Conservation (phyloP, 2,113 vertebrate genomes). For the Dicerorhinus sumatrensis region DNA sequence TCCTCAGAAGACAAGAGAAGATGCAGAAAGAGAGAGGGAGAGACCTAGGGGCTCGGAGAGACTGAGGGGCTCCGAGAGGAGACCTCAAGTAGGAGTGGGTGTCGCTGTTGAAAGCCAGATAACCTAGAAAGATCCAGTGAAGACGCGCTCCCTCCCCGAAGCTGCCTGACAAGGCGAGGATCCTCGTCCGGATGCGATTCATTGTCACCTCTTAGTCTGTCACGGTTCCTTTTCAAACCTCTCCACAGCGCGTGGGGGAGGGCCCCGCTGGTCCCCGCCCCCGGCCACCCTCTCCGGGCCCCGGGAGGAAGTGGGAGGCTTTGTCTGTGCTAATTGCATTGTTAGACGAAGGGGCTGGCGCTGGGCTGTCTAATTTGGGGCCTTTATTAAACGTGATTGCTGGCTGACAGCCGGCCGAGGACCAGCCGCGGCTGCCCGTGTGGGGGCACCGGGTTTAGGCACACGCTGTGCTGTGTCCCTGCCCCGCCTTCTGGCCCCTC, state of each 20-base stretch:
- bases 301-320: conserved; percentile 61
- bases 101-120: conserved; percentile 7
- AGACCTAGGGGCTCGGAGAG: not conserved
- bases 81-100: not conserved
- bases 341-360: conserved; percentile 76
- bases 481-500: too few relatives aligned
- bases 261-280: not conserved
- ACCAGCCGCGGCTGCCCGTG: not conserved
- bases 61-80: not conserved
- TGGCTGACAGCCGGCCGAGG: conserved; percentile 74
- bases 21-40: not conserved
- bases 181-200: conserved; percentile 33
- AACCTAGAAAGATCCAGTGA: not conserved
- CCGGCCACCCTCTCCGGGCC: conserved; percentile 17
- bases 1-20: conserved; percentile 60
- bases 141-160: not conserved
- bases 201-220: conserved; percentile 72
- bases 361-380: conserved; percentile 80
- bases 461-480: not conserved
- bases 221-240: conserved; percentile 65
- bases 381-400: conserved; percentile 82
- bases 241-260: conserved; percentile 52
- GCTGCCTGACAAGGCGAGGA: conserved; percentile 22
- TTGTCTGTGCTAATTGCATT: conserved; percentile 84
- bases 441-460: fast-evolving